phyloP scores from a whole-genome alignment of 1,140 invertebrate genomes.

The Musca domestica region DNA sequence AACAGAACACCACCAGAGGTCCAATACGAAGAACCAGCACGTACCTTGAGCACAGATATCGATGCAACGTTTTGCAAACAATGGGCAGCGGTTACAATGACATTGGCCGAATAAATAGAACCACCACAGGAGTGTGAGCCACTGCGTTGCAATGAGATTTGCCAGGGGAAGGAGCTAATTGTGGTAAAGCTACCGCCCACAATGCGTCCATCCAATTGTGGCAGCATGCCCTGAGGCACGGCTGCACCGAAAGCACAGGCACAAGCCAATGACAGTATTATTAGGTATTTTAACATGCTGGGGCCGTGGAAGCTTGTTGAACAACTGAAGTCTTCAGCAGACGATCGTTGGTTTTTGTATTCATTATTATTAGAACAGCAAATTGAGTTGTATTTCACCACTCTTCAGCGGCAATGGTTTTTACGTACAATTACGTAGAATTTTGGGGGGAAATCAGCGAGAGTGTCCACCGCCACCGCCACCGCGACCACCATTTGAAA shows the following conservation, averaged over 20 bases:
- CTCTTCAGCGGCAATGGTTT: too few species aligned
- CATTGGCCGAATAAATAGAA: slow-evolving; percentile 53
- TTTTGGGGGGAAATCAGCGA: too few species aligned
- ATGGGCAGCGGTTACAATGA: slow-evolving; percentile 61
- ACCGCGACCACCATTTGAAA: too few species aligned
- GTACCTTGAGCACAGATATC: slow-evolving; percentile 32
- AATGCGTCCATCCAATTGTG: slow-evolving; percentile 30
- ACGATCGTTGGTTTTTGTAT: not conserved
- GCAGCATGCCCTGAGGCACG: slow-evolving; percentile 30
- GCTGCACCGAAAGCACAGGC: slow-evolving; percentile 39
- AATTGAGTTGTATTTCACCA: not conserved
- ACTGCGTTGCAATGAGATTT: slow-evolving; percentile 36
- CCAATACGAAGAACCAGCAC: slow-evolving; percentile 35
- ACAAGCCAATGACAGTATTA: slow-evolving; percentile 41
- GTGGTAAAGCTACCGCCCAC: slow-evolving; percentile 17
- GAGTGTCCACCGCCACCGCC: too few species aligned
- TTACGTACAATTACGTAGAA: too few species aligned
- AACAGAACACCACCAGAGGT: slow-evolving; percentile 37
- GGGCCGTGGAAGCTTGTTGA: not conserved
- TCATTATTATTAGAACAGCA: not conserved
- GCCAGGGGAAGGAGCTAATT: slow-evolving; percentile 40
- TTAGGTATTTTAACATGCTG: slow-evolving; percentile 46
- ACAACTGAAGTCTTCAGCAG: too few species aligned
- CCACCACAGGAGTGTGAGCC: slow-evolving; percentile 59
- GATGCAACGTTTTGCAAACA: slow-evolving; percentile 55